Evolutionary conservation across 1,140 invertebrate species (phyloP).

Genomic region (Aethina tumida): DNA sequence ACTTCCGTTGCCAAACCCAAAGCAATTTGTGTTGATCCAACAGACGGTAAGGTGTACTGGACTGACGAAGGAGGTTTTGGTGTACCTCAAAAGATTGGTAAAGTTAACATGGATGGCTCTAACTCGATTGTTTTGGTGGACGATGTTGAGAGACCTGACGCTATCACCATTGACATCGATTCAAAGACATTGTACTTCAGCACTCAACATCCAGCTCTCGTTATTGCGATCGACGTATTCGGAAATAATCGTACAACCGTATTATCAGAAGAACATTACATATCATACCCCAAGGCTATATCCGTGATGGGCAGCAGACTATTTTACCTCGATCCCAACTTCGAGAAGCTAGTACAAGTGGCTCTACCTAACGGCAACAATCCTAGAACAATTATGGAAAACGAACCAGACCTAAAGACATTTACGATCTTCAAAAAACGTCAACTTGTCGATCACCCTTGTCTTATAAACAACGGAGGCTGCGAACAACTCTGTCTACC

Average conservation of each 20-base stretch:
- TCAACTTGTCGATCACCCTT: conserved; percentile 71
- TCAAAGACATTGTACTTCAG: conserved; percentile 81
- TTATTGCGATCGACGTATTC: conserved; percentile 66
- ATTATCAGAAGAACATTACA: conserved; percentile 56
- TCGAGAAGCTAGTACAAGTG: conserved; percentile 82
- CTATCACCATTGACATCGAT: conserved; percentile 76
- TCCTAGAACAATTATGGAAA: conserved; percentile 67
- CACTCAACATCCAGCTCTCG: conserved; percentile 59
- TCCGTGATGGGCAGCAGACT: conserved; percentile 73
- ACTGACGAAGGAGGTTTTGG: conserved; percentile 88
- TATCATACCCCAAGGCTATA: conserved; percentile 70
- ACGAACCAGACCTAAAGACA: conserved; percentile 78
- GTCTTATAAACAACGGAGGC: conserved; percentile 74
- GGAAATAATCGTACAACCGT: conserved; percentile 62
- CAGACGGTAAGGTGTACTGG: conserved; percentile 88
- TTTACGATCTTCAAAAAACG: conserved; percentile 83
- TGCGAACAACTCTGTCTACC: conserved; percentile 93
- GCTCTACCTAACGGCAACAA: conserved; percentile 77
- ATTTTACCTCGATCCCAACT: conserved; percentile 81
- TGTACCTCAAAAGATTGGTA: conserved; percentile 82
- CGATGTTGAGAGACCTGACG: conserved; percentile 61
- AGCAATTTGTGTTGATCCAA: conserved; percentile 81
- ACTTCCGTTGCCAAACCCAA: conserved; percentile 81
- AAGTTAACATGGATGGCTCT: conserved; percentile 89
- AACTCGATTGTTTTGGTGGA: conserved; percentile 61